Conservation (phyloP, 1,140 invertebrate species). For the Zaprionus vittiger region DNA sequence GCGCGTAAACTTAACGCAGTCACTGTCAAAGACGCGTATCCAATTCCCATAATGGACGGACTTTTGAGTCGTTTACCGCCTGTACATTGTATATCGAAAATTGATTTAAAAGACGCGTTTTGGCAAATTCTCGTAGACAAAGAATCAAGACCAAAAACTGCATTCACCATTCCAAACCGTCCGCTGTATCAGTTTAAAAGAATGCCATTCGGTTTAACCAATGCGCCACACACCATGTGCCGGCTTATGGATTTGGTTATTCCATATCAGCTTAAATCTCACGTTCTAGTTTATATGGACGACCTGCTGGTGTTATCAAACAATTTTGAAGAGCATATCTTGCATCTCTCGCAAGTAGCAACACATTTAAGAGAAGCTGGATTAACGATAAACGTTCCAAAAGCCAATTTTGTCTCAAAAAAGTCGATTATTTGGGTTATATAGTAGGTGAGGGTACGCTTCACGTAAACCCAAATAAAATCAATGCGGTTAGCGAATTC, state of each 20-base stretch:
- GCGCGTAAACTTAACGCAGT: too few species aligned
- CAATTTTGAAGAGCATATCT: constrained; percentile 1
- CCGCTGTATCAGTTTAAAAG: not conserved
- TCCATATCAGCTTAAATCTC: not conserved
- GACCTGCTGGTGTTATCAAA: not conserved
- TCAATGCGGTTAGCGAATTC: not conserved
- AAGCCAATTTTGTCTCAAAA: not conserved
- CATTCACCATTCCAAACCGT: too few species aligned
- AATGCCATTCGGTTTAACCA: constrained; percentile 12
- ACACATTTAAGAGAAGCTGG: not conserved
- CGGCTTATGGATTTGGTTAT: not conserved
- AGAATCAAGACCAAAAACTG: too few species aligned
- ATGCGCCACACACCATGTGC: constrained; percentile 7
- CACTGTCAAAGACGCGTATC: too few species aligned
- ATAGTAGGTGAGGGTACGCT: constrained; percentile 12
- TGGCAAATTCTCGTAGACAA: too few species aligned
- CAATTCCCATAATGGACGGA: too few species aligned
- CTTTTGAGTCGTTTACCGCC: too few species aligned
- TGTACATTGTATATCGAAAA: too few species aligned
- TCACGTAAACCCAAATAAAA: not conserved
- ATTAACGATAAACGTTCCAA: constrained; percentile 1
- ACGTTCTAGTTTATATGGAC: not conserved
- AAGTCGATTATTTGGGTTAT: not conserved
- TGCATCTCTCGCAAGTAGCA: not conserved
- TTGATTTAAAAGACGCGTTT: too few species aligned